phyloP scores from a whole-genome alignment of 2,797 vertebrate genomes.

The Centroberyx gerrardi region DNA sequence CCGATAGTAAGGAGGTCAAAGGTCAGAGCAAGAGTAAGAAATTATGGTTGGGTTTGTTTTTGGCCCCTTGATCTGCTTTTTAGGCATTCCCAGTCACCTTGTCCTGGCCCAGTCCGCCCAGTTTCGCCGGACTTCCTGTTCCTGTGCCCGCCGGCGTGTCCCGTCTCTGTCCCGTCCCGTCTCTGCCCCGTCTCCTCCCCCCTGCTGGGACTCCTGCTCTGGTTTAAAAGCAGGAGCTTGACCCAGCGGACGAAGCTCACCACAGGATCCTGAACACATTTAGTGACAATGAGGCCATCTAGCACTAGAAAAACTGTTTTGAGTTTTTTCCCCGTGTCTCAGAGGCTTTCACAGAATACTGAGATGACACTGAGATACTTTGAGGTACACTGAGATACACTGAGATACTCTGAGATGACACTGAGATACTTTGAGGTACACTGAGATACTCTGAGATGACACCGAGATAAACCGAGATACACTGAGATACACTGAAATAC shows the following conservation, averaged over 20 bases:
- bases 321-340: background rate
- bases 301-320: too few relatives aligned
- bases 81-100: background rate
- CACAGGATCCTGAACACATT: background rate
- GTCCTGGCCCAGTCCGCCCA: background rate
- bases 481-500: too few relatives aligned
- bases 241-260: background rate
- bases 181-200: background rate
- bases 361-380: too few relatives aligned
- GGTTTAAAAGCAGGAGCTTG: background rate
- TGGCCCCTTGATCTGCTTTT: too few relatives aligned
- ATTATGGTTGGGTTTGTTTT: too few relatives aligned
- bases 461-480: too few relatives aligned
- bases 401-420: too few relatives aligned
- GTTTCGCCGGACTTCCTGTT: background rate
- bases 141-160: slow-evolving; percentile 3
- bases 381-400: too few relatives aligned
- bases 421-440: too few relatives aligned
- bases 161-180: background rate
- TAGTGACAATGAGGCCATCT: background rate
- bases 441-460: too few relatives aligned
- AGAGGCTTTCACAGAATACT: background rate
- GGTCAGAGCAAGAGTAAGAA: too few relatives aligned
- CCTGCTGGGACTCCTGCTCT: slow-evolving; percentile 13
- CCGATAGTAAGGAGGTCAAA: too few relatives aligned